Base-by-base conservation (phyloP, 2,113 vertebrate species). In the Gracilinanus agilis region DNA sequence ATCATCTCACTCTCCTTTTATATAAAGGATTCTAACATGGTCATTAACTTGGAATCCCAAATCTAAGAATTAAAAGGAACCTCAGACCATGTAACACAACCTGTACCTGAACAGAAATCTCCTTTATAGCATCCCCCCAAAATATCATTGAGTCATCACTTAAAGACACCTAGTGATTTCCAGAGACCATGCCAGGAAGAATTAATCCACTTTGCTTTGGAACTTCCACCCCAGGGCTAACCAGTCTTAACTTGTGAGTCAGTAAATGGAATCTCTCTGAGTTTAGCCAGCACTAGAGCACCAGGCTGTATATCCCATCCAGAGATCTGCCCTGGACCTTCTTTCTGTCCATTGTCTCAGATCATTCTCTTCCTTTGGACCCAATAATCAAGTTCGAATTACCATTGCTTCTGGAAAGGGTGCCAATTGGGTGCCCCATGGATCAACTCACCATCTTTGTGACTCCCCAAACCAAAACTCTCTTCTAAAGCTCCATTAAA, bases 1-100 rank as follows among this genome's bases (percentile, higher is more conserved):
- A 44, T 9, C 4, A 1, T 91, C 0, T 21, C 24, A 44, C 2
- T 1, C 0, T 16, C n/a, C n/a, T 5, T n/a, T n/a, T 12, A 12
- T 49, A 5, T 19, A 24, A 11, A 40, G 94, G 90, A 19, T 83
- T n/a, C n/a, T 40, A 40, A 83, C 34, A 83, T 75, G 34, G 67
- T 40, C 67, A 83, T 40, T 83, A 34, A 83, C 19, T 40, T 40
- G 19, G 34, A 83, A 2, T 83, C 67, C 67, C 6, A 83, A 40
- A 40, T 83, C 67, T 83, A 34, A 83, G 34, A 83, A 83, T 40
- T 75, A 34, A n/a, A 75, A 75, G 34, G 67, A 4, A 75, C 34
- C 34, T 75, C 34, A n/a, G 19, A 16, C 23, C 19, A 21, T 40
- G 19, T 83, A 83, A 83, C 40, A 16, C 2, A 83, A 21, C 7